A percentile compares a stretch with the other conserved stretches of the same genome.
These are phyloP conservation scores for Danio kyathit DNA, from an alignment of 2,797 vertebrate species.

Conservation along the genomic window DNA sequence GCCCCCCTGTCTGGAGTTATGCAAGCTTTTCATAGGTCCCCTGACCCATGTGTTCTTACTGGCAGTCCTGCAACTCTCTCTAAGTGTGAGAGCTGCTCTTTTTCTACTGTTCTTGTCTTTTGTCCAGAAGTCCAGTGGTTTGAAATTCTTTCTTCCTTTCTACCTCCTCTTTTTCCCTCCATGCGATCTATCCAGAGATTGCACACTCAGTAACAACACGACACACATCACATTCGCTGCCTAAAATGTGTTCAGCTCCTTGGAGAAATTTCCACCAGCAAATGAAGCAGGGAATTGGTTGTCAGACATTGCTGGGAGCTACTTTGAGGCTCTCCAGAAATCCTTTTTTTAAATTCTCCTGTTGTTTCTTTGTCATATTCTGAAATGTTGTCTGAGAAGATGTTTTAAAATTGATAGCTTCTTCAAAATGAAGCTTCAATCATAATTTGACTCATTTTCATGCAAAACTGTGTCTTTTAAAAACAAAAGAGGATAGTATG, in stretches of 20 bases:
- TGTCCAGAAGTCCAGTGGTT: neutral
- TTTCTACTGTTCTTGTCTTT: neutral
- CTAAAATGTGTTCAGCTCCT: slow-evolving; percentile 4
- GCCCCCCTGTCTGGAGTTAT: slow-evolving; percentile 36
- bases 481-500: no score
- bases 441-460: neutral
- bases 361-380: slow-evolving; percentile 14
- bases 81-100: neutral
- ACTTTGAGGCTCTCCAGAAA: slow-evolving; percentile 8
- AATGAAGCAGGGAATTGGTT: slow-evolving; percentile 19
- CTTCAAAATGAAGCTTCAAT: neutral
- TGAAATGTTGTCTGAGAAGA: neutral
- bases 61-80: slow-evolving; percentile 19
- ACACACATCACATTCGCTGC: neutral
- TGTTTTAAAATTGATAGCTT: neutral
- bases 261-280: neutral
- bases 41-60: slow-evolving; percentile 24
- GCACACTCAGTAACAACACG: neutral
- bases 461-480: neutral
- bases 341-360: neutral
- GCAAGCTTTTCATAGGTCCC: slow-evolving; percentile 35
- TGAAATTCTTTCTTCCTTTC: neutral
- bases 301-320: neutral
- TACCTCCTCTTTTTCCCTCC: neutral
- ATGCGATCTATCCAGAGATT: neutral